Evolutionary conservation across 1,140 invertebrate species (phyloP), one percentile per base, ranked within the genome.

Genomic region (Magallana angulata): DNA sequence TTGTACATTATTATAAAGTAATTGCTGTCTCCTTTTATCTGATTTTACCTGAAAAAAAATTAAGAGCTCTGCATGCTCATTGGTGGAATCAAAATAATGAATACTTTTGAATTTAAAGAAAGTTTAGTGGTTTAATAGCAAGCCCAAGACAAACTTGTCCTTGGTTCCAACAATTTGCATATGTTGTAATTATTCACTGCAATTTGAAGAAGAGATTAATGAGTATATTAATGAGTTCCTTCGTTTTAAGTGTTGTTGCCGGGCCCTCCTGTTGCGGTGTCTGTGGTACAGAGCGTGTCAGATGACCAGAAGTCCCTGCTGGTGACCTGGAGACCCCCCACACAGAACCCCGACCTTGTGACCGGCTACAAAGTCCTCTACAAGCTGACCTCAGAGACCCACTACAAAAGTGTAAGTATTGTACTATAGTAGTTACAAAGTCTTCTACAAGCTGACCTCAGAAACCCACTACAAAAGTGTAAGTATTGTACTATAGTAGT

Each of bases 361-460:
- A 85, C 84, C 9, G 84, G 60, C 16, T 88, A 85, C 57, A 85
- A 82, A 30, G 57, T 88, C 18, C 83, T 84, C 57, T 88, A 59
- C 57, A 88, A 82, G 83, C 57, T 83, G 9, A 62, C 71, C 24
- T 48, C 76, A 36, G 84, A 85, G n/a, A 81, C 11, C 24, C 59
- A 36, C 9, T 88, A 82, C 59, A 81, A 11, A n/a, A 88, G 68
- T 64, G 87, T 88, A 80, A 82, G 81, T 82, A 57, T 82, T n/a
- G 24, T 24, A 0, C 24, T 24, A 48, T 48, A 48, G 5, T 48
- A 48, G 36, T 48, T 48, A 48, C 5, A 48, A 80, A 82, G 81
- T 82, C n/a, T n/a, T 84, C 57, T 88, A 59, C 57, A 88, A 82
- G 83, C 57, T 83, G 9, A 62, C 71, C 24, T 48, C 76, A 36